These are phyloP conservation scores for Drosophila prosaltans DNA, from an alignment of 1,140 invertebrate genomes.

Conservation along the genomic window DNA sequence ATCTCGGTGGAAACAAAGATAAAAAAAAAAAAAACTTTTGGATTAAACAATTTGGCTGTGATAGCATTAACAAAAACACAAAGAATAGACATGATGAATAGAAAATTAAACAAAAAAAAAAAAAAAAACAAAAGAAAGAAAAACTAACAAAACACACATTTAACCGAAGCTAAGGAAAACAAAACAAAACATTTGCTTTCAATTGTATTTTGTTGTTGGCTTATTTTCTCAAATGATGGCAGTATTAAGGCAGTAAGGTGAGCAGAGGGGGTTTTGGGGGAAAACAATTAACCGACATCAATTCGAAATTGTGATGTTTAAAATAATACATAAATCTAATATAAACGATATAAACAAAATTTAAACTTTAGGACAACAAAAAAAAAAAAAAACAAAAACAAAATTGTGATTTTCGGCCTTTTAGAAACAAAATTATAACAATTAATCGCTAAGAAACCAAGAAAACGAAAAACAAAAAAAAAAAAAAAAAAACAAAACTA, in stretches of 20 bases:
- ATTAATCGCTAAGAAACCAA: conserved; percentile 42
- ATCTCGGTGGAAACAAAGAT: conserved; percentile 29
- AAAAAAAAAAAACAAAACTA: neutral
- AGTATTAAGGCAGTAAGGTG: conserved; percentile 57
- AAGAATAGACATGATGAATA: conserved; percentile 38
- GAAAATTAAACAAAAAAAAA: conserved; percentile 44
- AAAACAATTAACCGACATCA: conserved; percentile 63
- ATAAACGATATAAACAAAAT: conserved; percentile 56
- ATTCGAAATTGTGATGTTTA: conserved; percentile 79
- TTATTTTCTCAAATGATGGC: conserved; percentile 64
- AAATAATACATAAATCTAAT: conserved; percentile 42
- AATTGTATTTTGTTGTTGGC: conserved; percentile 70
- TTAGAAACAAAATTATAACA: conserved; percentile 81
- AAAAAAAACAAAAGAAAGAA: conserved; percentile 18
- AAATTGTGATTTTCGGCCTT: conserved; percentile 83
- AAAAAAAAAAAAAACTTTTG: conserved; percentile 71
- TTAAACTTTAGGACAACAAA: conserved; percentile 79
- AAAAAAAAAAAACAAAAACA: conserved; percentile 76
- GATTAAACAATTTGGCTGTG: conserved; percentile 83
- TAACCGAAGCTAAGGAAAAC: conserved; percentile 32
- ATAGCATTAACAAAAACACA: conserved; percentile 67
- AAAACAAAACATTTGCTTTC: conserved; percentile 36
- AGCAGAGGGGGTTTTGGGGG: neutral
- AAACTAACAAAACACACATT: conserved; percentile 62
- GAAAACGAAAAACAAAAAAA: conserved; percentile 24